These are phyloP conservation scores for Pyrgilauda ruficollis DNA, from an alignment of 2,113 vertebrate genomes.

Conservation along the genomic window DNA sequence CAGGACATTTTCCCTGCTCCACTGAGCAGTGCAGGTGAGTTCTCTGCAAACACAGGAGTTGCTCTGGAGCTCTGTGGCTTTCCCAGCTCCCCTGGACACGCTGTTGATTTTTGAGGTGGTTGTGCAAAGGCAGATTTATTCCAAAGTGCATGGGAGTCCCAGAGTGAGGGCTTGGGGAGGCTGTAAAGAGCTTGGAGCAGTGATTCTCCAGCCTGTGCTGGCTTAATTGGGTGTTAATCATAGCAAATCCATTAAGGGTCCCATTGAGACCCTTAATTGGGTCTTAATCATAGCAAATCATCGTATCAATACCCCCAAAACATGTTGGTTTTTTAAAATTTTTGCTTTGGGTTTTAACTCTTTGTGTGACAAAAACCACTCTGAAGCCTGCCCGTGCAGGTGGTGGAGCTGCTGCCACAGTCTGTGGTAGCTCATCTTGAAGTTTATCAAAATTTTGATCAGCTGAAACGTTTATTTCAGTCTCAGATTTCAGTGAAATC, in stretches of 20 bases:
- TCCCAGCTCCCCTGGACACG: not conserved
- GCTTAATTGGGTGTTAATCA: not conserved
- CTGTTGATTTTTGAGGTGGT: not conserved
- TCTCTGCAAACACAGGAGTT: too few relatives aligned
- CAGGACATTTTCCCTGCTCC: too few relatives aligned
- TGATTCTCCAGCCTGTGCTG: not conserved
- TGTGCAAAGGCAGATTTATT: not conserved
- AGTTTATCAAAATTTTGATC: not conserved
- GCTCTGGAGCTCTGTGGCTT: accelerated
- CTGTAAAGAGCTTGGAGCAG: not conserved
- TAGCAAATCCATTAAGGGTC: accelerated
- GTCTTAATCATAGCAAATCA: accelerated
- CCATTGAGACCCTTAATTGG: too few relatives aligned
- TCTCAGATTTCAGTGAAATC: not conserved
- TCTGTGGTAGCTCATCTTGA: not conserved
- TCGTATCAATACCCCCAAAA: accelerated
- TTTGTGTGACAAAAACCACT: accelerated
- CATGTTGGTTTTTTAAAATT: accelerated
- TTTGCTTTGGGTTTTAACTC: not conserved
- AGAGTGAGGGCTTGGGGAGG: accelerated
- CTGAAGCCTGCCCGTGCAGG: accelerated
- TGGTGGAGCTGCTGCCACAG: not conserved
- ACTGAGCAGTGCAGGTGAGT: accelerated
- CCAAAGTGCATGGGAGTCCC: accelerated
- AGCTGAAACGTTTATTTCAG: not conserved